Percentiles rank a stretch among this genome's conserved stretches.
Conservation (phyloP, 2,888 invertebrate species). For the Melanargia galathea region DNA sequence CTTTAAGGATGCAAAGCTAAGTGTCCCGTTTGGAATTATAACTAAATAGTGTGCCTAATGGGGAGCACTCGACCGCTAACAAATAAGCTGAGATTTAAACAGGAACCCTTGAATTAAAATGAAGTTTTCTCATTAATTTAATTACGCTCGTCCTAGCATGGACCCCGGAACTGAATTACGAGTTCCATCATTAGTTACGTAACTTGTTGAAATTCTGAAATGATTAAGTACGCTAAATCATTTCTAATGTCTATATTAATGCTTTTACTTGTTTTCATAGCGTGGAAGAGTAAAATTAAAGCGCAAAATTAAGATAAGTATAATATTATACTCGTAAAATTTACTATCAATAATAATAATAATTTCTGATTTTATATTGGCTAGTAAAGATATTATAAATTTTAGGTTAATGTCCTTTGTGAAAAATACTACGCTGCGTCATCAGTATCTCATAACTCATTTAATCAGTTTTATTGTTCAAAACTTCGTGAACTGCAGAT, state of each 20-base stretch:
- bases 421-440: background rate
- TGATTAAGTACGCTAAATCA: background rate
- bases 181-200: background rate
- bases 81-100: constrained; percentile 76
- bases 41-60: background rate
- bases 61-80: constrained; percentile 65
- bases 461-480: no score
- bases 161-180: constrained; percentile 6
- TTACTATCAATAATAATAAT: constrained; percentile 3
- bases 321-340: background rate
- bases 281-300: background rate
- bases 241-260: background rate
- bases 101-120: constrained; percentile 78
- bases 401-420: constrained; percentile 5
- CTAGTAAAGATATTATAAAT: constrained; percentile 14
- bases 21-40: background rate
- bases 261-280: background rate
- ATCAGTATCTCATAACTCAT: no score
- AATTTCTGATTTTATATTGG: constrained; percentile 5
- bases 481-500: no score
- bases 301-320: background rate
- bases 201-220: background rate
- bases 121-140: constrained; percentile 82
- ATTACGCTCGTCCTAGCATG: constrained; percentile 69
- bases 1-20: no score